Percentiles rank a stretch among this genome's conserved stretches.
Conservation (phyloP, 1,140 invertebrate species). For the Diploscapter pachys region DNA sequence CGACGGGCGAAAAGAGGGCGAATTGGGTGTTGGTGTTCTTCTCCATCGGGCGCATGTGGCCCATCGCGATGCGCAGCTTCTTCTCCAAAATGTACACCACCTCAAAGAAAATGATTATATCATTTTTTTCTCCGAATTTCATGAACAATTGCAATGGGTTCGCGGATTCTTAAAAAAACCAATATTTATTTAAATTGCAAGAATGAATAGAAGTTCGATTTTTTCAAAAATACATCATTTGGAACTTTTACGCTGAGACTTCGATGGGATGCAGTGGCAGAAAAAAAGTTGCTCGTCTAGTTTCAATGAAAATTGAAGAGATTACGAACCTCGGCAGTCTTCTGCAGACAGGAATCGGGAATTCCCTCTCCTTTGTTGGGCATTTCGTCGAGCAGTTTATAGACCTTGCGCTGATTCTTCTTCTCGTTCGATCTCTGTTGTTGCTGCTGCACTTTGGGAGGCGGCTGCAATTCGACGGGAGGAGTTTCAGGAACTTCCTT, state of each 20-base stretch:
- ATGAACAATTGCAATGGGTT: too few relatives aligned
- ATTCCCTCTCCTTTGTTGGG: slow-evolving; percentile 31
- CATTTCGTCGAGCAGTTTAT: slow-evolving; percentile 26
- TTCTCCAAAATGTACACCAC: slow-evolving; percentile 64
- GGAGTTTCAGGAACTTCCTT: too few relatives aligned
- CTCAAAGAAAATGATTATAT: slow-evolving; percentile 38
- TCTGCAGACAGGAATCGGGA: slow-evolving; percentile 51
- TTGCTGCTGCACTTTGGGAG: neutral
- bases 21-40: slow-evolving; percentile 64
- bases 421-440: neutral
- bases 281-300: too few relatives aligned
- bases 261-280: too few relatives aligned
- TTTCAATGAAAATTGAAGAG: neutral
- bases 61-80: slow-evolving; percentile 70
- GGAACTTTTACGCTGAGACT: too few relatives aligned
- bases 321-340: slow-evolving; percentile 56
- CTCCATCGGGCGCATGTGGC: slow-evolving; percentile 66
- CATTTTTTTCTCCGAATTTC: too few relatives aligned
- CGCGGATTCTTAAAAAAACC: slow-evolving; percentile 5
- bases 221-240: slow-evolving; percentile 53
- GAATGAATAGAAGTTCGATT: slow-evolving; percentile 39
- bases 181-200: slow-evolving; percentile 20
- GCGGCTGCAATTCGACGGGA: too few relatives aligned
- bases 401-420: neutral
- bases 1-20: slow-evolving; percentile 71